Base-by-base conservation (phyloP, 2,113 vertebrate species). In the Sakesphorus luctuosus region DNA sequence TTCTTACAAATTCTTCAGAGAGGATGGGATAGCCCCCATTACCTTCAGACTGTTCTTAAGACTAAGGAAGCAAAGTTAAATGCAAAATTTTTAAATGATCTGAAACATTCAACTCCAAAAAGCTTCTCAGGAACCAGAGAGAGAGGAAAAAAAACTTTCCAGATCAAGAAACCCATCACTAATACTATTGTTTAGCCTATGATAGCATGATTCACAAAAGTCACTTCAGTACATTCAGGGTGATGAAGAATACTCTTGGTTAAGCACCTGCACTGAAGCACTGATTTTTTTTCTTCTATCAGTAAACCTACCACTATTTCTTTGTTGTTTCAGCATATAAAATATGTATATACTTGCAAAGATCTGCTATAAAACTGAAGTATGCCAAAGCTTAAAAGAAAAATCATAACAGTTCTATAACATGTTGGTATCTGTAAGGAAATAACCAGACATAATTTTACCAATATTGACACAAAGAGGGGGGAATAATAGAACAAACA, bases 171-270 rank as follows among this genome's bases (percentile, higher is more conserved):
- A 31, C 8, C 7, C 35, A 56, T 68, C 73, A 61, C 20, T 71
- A 77, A 62, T 10, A 56, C 6, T 43, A 13, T 7, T 80, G 35
- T 63, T 87, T 84, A 89, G 59, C 9, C 28, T 26, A 26, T 8
- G 26, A 69, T 31, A 80, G 6, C 19, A 68, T n/a, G 17, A 68
- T 68, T 53, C 58, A 87, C 25, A 55, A 20, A 61, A 65, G 19
- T 49, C 29, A 68, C 28, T 83, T 86, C 23, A 68, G 50, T 65
- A 68, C 4, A 20, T 56, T 53, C 55, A 87, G 18, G 13, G 59
- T 35, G 20, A 40, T 3, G 7, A 80, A 47, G 59, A 89, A 1
- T 2, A 76, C 0, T 0, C 36, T 79, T 67, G 25, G 14, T 36
- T 76, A 59, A 90, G 33, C 24, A 85, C 5, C 23, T 73, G 18